phyloP scores from a whole-genome alignment of 2,888 invertebrate genomes.

The Clusia tigrina region DNA sequence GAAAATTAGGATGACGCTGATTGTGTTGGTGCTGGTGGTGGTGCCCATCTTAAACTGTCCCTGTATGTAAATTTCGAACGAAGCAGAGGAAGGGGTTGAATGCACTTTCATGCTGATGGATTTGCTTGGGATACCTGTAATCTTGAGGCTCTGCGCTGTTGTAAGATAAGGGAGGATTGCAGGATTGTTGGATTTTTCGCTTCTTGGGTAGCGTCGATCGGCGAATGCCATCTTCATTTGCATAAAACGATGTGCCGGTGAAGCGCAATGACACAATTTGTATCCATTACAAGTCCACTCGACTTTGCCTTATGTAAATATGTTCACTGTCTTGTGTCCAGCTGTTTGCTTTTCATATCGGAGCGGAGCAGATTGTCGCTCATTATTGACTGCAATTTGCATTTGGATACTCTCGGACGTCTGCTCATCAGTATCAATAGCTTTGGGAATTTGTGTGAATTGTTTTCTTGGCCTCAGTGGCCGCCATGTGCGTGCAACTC shows the following conservation, averaged over 20 bases:
- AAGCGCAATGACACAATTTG: slow-evolving; percentile 37
- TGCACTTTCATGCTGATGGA: slow-evolving; percentile 6
- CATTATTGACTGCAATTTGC: slow-evolving; percentile 9
- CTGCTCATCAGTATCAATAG: slow-evolving; percentile 22
- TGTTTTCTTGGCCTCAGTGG: slow-evolving; percentile 2
- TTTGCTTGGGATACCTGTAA: not conserved
- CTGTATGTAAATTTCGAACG: not conserved
- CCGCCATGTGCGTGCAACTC: not conserved
- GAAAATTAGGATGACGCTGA: no score
- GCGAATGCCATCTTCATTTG: not conserved
- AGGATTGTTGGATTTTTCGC: no score
- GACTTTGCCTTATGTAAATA: not conserved
- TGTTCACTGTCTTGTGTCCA: slow-evolving; percentile 41
- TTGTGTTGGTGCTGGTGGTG: no score
- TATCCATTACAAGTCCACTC: not conserved
- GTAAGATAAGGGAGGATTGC: not conserved
- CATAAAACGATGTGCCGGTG: not conserved
- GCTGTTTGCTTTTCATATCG: slow-evolving; percentile 31
- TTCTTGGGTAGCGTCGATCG: not conserved
- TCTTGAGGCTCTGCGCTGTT: not conserved
- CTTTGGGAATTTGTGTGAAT: slow-evolving; percentile 36
- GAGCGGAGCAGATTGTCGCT: slow-evolving; percentile 27
- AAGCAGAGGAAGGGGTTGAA: slow-evolving; percentile 1
- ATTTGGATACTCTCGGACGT: slow-evolving; percentile 8
- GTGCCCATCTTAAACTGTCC: no score